Conservation (phyloP, 2,113 vertebrate genomes). For the Centropus unirufus region DNA sequence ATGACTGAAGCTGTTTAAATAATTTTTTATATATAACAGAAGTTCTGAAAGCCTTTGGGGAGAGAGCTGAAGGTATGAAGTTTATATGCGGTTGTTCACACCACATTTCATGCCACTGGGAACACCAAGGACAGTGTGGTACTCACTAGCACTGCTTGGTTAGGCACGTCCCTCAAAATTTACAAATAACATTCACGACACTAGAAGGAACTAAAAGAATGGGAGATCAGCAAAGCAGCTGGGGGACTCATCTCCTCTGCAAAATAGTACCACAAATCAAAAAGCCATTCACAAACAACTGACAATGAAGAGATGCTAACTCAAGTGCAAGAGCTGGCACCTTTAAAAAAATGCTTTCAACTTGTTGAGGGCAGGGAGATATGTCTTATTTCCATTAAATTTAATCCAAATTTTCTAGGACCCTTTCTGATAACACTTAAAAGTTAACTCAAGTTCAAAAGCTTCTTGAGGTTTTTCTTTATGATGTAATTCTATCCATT, state of each 20-base stretch:
- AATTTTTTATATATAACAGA: background rate
- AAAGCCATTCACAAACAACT: background rate
- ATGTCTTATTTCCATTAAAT: background rate
- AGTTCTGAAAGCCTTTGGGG: background rate
- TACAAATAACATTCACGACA: background rate
- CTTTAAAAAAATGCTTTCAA: background rate
- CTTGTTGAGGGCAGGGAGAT: background rate
- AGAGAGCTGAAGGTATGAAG: background rate
- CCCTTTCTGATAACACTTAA: background rate
- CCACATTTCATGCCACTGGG: background rate
- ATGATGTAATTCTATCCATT: background rate
- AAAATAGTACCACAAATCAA: background rate
- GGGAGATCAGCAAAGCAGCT: background rate
- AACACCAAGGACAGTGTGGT: background rate
- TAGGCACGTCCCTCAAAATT: background rate
- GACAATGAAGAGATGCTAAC: background rate
- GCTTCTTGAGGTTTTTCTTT: background rate
- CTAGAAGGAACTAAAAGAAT: background rate
- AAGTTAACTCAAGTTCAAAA: background rate
- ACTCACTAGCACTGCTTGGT: background rate
- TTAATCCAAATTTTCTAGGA: background rate
- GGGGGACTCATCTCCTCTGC: background rate
- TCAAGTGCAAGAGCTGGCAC: background rate
- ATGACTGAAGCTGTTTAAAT: background rate
- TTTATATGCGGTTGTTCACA: background rate